Percentiles rank a stretch among this genome's conserved stretches.
Conservation (phyloP, 1,140 invertebrate species). For the Stegodyphus dumicola region DNA sequence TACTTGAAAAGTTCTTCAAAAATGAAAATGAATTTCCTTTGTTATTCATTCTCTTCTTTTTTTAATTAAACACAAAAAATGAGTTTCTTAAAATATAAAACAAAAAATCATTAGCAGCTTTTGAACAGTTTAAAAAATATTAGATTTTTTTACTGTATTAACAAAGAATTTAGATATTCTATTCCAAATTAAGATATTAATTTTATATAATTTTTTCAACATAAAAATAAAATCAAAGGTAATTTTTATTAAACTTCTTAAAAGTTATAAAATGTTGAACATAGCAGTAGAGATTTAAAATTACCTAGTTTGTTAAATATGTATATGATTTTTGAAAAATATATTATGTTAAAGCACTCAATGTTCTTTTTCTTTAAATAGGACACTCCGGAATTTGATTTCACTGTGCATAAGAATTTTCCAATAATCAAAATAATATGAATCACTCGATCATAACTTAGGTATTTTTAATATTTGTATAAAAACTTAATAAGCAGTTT, state of each 20-base stretch:
- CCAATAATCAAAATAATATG: slow-evolving; percentile 79
- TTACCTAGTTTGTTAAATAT: not conserved
- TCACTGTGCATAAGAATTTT: slow-evolving; percentile 87
- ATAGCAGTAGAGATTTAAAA: not conserved
- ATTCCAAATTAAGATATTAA: not conserved
- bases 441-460: not conserved
- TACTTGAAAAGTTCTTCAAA: too few species aligned
- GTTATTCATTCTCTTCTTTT: too few species aligned
- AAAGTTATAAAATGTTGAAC: not conserved
- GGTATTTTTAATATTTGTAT: too few species aligned
- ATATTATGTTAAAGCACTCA: too few species aligned
- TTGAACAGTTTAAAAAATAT: too few species aligned
- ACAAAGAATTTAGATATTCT: too few species aligned
- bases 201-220: not conserved
- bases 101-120: too few species aligned
- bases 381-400: slow-evolving; percentile 89
- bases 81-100: too few species aligned
- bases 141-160: too few species aligned
- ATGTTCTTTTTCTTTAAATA: slow-evolving; percentile 68
- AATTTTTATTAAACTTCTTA: not conserved
- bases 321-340: not conserved
- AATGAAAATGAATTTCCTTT: too few species aligned
- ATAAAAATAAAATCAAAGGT: not conserved
- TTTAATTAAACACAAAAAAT: too few species aligned
- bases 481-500: too few species aligned